These are phyloP conservation scores for Euura saliciscinereae DNA, from an alignment of 1,140 invertebrate species.

Conservation along the genomic window DNA sequence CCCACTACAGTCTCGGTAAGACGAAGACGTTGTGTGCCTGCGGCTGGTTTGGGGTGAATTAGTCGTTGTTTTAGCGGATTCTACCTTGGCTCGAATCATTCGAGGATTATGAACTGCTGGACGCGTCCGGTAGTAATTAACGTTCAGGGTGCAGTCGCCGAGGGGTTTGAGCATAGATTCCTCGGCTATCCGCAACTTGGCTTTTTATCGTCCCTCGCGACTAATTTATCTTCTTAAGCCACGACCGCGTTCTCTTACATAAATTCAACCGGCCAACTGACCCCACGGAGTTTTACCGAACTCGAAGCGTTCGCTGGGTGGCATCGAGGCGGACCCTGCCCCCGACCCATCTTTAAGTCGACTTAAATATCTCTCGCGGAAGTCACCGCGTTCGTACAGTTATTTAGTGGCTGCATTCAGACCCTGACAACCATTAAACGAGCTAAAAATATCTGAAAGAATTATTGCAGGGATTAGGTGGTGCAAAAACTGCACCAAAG, in stretches of 20 bases:
- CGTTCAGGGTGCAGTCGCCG: too few relatives aligned
- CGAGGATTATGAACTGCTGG: too few relatives aligned
- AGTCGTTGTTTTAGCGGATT: too few relatives aligned
- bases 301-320: background rate
- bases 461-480: background rate
- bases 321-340: background rate
- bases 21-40: too few relatives aligned
- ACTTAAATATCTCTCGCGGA: background rate
- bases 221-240: constrained; percentile 48
- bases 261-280: constrained; percentile 39
- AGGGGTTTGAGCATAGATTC: constrained; percentile 37
- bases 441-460: background rate
- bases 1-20: too few relatives aligned
- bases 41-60: too few relatives aligned
- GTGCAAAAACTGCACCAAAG: too few relatives aligned
- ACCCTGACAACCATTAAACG: background rate
- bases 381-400: background rate
- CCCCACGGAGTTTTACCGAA: constrained; percentile 16
- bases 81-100: too few relatives aligned
- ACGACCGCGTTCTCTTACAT: constrained; percentile 39
- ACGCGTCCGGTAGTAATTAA: too few relatives aligned
- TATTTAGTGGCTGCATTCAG: background rate
- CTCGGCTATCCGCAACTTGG: constrained; percentile 42
- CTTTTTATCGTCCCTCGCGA: constrained; percentile 38
- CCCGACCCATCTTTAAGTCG: background rate